Evolutionary conservation across 2,797 vertebrate genomes (phyloP).

Genomic region (Dicrostonyx torquatus): DNA sequence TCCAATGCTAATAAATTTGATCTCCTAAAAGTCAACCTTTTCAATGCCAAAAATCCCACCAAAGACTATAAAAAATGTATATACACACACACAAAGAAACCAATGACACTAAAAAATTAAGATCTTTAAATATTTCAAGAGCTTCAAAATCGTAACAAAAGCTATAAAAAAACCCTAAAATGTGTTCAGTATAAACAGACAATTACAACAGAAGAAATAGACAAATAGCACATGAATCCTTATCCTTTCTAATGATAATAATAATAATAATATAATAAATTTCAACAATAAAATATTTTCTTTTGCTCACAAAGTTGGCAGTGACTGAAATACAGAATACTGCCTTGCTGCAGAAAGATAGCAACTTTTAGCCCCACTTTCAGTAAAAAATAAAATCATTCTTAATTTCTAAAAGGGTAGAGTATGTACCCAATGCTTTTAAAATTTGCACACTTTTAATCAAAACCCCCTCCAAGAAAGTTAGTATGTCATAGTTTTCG

Average conservation of each 20-base stretch:
- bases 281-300: background rate
- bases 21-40: background rate
- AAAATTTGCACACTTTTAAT: background rate
- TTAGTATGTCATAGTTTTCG: background rate
- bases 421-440: background rate
- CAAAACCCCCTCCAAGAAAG: background rate
- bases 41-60: conserved; percentile 38
- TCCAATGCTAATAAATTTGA: background rate
- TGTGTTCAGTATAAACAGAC: background rate
- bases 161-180: conserved; percentile 31
- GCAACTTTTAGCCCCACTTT: background rate
- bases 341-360: background rate
- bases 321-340: background rate
- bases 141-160: conserved; percentile 7
- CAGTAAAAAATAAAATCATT: background rate
- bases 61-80: background rate
- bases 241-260: background rate
- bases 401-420: background rate
- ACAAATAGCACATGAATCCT: background rate
- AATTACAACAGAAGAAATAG: conserved; percentile 45
- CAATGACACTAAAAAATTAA: background rate
- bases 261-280: too few relatives aligned
- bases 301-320: background rate
- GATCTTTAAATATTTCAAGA: background rate
- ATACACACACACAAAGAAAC: background rate